Percentiles rank a stretch among this genome's conserved stretches.
Conservation (phyloP, 2,113 vertebrate genomes). For the Rhodinocichla rosea region DNA sequence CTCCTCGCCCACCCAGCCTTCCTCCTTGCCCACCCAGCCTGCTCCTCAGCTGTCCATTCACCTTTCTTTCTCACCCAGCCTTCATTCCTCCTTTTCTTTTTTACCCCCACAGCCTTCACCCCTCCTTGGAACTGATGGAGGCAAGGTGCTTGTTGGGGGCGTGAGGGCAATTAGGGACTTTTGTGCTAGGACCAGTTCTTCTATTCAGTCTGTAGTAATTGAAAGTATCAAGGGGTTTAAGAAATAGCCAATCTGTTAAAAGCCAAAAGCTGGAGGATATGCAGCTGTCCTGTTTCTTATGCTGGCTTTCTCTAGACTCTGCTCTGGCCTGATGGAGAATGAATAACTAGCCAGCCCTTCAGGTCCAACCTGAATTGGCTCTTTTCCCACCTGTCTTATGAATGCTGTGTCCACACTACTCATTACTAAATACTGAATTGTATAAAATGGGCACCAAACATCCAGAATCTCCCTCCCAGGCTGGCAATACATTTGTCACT, state of each 20-base stretch:
- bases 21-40: neutral
- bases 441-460: neutral
- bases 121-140: neutral
- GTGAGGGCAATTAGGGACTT: neutral
- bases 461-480: neutral
- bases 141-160: neutral
- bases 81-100: neutral
- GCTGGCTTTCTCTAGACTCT: neutral
- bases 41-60: neutral
- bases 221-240: neutral
- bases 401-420: neutral
- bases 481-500: neutral
- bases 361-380: neutral
- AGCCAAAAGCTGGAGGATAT: neutral
- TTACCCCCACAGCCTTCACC: too few relatives aligned
- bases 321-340: neutral
- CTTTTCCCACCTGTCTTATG: neutral
- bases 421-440: neutral
- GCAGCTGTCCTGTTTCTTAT: neutral
- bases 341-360: neutral
- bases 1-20: neutral
- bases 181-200: neutral
- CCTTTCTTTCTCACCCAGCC: neutral
- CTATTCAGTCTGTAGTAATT: neutral
- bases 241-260: neutral